Conservation (phyloP, 1,140 invertebrate genomes). For the Macrobrachium rosenbergii region DNA sequence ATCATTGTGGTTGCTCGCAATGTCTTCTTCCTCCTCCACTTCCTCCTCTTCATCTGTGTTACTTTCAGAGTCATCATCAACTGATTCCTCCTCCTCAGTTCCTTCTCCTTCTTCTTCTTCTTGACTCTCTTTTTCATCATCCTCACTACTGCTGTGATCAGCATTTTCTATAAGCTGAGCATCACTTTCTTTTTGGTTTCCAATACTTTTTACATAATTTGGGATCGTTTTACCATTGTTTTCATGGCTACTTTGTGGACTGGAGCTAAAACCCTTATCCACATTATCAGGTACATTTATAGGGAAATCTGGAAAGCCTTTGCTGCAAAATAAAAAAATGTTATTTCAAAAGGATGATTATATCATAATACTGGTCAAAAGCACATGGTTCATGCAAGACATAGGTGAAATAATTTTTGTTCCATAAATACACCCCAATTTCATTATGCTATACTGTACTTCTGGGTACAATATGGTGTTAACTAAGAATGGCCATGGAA, state of each 20-base stretch:
- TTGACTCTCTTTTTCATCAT: slow-evolving; percentile 10
- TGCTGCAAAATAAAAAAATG: slow-evolving; percentile 11
- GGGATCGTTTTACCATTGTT: not conserved
- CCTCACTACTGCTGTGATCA: not conserved
- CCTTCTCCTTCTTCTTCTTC: not conserved
- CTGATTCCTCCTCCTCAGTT: slow-evolving; percentile 2
- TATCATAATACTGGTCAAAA: not conserved
- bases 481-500: no score
- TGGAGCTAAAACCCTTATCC: not conserved
- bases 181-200: not conserved
- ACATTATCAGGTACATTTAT: not conserved
- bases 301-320: slow-evolving; percentile 42
- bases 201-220: no score
- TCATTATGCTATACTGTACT: no score
- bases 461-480: no score
- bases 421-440: no score
- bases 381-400: no score
- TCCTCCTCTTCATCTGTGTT: slow-evolving; percentile 12
- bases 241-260: not conserved
- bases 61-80: not conserved
- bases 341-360: not conserved
- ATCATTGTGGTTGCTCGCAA: not conserved
- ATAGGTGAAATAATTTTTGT: no score
- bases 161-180: not conserved
- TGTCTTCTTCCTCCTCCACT: not conserved